Percentiles rank a stretch among this genome's conserved stretches.
phyloP scores from a whole-genome alignment of 2,797 vertebrate genomes.

The Potorous gilbertii region DNA sequence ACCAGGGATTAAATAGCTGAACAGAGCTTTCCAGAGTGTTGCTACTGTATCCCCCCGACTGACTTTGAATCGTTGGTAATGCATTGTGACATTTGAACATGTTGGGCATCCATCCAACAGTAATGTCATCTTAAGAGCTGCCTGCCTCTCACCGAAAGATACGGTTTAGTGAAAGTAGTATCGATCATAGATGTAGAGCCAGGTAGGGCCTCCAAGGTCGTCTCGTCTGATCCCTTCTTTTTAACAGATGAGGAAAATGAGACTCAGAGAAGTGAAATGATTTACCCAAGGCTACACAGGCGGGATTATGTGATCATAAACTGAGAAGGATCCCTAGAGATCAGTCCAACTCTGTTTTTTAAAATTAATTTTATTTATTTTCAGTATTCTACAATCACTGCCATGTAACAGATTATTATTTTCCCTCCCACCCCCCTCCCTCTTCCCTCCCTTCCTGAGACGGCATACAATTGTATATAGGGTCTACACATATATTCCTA shows the following conservation, averaged over 20 bases:
- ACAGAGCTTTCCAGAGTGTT: not conserved
- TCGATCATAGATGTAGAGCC: not conserved
- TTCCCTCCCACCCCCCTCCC: no score
- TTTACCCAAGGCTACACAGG: not conserved
- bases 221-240: no score
- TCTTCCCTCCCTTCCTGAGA: no score
- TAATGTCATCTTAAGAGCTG: not conserved
- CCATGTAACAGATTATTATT: no score
- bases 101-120: not conserved
- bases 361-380: no score
- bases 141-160: not conserved
- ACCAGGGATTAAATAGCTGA: not conserved
- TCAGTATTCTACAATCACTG: no score
- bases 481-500: no score
- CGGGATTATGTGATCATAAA: not conserved
- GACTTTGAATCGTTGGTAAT: not conserved
- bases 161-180: conserved; percentile 28
- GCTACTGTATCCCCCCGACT: not conserved
- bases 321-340: not conserved
- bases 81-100: not conserved
- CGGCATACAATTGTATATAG: no score
- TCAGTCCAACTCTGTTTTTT: not conserved
- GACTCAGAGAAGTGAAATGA: not conserved
- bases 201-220: not conserved
- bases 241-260: not conserved